Conservation (phyloP, 2,888 invertebrate species). For the Lasius platythorax region DNA sequence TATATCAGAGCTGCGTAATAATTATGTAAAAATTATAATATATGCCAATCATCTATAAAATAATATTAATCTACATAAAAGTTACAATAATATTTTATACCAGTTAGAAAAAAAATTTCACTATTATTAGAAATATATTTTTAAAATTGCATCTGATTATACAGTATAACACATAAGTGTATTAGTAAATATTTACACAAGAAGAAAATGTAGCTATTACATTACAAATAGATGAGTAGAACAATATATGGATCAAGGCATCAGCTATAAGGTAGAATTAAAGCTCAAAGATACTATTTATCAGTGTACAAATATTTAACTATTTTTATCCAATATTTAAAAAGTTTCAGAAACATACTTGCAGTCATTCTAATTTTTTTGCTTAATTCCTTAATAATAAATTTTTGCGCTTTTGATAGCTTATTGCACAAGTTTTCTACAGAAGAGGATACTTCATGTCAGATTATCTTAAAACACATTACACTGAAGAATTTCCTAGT, state of each 20-base stretch:
- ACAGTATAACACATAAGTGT: slow-evolving; percentile 4
- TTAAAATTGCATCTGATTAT: slow-evolving; percentile 22
- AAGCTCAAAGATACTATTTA: slow-evolving; percentile 19
- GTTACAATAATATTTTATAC: background rate
- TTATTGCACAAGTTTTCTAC: slow-evolving; percentile 32
- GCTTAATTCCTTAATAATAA: slow-evolving; percentile 29
- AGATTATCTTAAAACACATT: slow-evolving; percentile 22
- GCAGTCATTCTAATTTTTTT: slow-evolving; percentile 37
- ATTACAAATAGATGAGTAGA: background rate
- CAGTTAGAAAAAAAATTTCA: slow-evolving; percentile 29
- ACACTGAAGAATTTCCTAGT: slow-evolving; percentile 27
- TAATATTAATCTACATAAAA: slow-evolving; percentile 24
- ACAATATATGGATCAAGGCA: background rate
- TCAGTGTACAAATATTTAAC: slow-evolving; percentile 38
- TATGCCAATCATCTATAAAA: background rate
- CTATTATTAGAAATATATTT: slow-evolving; percentile 20
- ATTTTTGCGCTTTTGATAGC: slow-evolving; percentile 6
- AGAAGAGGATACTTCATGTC: background rate
- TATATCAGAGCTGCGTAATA: background rate
- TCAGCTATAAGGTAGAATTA: slow-evolving; percentile 23
- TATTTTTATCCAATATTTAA: slow-evolving; percentile 35
- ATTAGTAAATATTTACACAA: slow-evolving; percentile 43
- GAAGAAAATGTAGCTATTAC: background rate
- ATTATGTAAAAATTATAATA: slow-evolving; percentile 3
- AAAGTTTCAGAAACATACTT: slow-evolving; percentile 30